These are phyloP conservation scores for Xenotilapia flavipinnis DNA, from an alignment of 2,113 vertebrate species.

Conservation along the genomic window DNA sequence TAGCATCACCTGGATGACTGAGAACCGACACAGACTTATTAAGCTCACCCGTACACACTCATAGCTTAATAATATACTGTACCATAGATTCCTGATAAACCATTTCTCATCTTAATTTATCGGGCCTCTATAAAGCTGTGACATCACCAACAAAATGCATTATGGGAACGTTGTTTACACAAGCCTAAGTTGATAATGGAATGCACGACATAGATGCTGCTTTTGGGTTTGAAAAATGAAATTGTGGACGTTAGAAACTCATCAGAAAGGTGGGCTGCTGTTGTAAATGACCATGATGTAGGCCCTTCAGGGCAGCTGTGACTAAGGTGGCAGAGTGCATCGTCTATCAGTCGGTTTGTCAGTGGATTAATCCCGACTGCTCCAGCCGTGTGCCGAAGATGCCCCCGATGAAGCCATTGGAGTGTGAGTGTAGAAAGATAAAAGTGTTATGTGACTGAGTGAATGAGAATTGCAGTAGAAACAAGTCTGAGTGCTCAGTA, in stretches of 20 bases:
- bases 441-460: neutral
- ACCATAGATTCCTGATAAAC: neutral
- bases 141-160: neutral
- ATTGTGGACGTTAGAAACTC: neutral
- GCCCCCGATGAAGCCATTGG: neutral
- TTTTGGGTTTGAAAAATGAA: neutral
- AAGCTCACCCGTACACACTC: neutral
- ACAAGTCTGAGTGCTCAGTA: neutral
- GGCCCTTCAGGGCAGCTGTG: neutral
- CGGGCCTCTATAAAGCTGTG: neutral
- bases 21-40: neutral
- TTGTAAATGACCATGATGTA: neutral
- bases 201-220: neutral
- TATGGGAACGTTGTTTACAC: neutral
- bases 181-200: neutral
- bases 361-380: no score
- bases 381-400: neutral
- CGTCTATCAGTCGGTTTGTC: neutral
- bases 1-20: neutral
- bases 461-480: neutral
- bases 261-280: neutral
- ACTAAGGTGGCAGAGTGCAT: neutral
- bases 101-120: neutral
- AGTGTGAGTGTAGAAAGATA: neutral
- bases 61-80: neutral